These are phyloP conservation scores for Platerodrilus igneus DNA, from an alignment of 2,888 invertebrate species.

Conservation along the genomic window DNA sequence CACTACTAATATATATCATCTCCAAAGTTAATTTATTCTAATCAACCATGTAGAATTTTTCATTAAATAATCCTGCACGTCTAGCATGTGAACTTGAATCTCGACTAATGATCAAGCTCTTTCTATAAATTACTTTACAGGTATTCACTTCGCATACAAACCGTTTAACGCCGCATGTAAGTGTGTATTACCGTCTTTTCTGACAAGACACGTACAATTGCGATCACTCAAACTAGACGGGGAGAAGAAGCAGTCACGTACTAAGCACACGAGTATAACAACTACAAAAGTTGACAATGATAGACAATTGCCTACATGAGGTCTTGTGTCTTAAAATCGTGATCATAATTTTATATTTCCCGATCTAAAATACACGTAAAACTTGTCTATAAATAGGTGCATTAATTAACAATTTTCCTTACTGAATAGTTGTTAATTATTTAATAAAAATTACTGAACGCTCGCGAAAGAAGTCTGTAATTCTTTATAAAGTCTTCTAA, in stretches of 20 bases:
- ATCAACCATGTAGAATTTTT: conserved; percentile 35
- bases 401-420: too few relatives aligned
- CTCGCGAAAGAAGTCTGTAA: too few relatives aligned
- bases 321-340: conserved; percentile 27
- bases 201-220: conserved; percentile 30
- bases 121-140: conserved; percentile 25
- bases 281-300: conserved; percentile 32
- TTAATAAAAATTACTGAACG: too few relatives aligned
- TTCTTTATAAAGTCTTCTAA: too few relatives aligned
- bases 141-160: conserved; percentile 24
- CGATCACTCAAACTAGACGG: conserved; percentile 29
- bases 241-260: conserved; percentile 23
- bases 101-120: conserved; percentile 24
- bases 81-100: conserved; percentile 27
- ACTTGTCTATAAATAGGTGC: too few relatives aligned
- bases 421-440: too few relatives aligned
- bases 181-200: conserved; percentile 24
- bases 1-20: too few relatives aligned
- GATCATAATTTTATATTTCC: conserved; percentile 17
- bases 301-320: conserved; percentile 32
- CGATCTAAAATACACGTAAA: too few relatives aligned
- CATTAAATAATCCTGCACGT: conserved; percentile 35
- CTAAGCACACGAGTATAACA: conserved; percentile 26
- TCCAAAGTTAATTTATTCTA: conserved; percentile 36
- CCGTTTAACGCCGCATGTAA: conserved; percentile 23